These are phyloP conservation scores for Tetanocera ferruginea DNA, from an alignment of 2,888 invertebrate genomes.

Conservation along the genomic window DNA sequence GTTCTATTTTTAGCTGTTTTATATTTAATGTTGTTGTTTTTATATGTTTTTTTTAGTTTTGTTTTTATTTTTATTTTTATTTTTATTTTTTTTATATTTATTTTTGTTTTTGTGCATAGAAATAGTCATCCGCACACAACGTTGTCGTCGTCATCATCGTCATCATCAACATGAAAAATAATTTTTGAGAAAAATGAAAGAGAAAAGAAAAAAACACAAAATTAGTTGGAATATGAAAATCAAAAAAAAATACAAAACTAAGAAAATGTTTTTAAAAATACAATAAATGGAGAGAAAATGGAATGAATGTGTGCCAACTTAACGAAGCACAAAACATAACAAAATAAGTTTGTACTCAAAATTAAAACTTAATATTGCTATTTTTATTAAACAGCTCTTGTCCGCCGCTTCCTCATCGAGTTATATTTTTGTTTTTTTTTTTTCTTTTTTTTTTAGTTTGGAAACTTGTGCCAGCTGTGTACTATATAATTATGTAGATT, in stretches of 20 bases:
- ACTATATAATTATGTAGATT: no score
- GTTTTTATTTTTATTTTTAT: no score
- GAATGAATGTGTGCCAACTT: slow-evolving; percentile 36
- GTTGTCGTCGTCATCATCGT: neutral
- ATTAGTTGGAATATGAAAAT: neutral
- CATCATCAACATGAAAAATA: slow-evolving; percentile 8
- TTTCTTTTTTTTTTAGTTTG: neutral
- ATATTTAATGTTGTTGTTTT: slow-evolving; percentile 23
- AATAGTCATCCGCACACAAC: slow-evolving; percentile 21
- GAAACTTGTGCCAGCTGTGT: no score
- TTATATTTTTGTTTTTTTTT: neutral
- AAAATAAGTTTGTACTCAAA: neutral
- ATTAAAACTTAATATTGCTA: neutral
- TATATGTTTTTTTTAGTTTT: slow-evolving; percentile 20
- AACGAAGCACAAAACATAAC: neutral
- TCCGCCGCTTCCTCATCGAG: neutral
- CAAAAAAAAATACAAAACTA: slow-evolving; percentile 6
- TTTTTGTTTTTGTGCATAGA: slow-evolving; percentile 17
- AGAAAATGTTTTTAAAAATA: slow-evolving; percentile 7
- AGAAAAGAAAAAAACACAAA: slow-evolving; percentile 1
- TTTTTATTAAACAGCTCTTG: slow-evolving; percentile 16
- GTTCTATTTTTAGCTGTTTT: slow-evolving; percentile 45
- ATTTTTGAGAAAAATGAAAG: neutral
- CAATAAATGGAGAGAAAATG: slow-evolving; percentile 17
- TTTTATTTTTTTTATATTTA: slow-evolving; percentile 19